Conservation (phyloP, 1,140 invertebrate genomes). For the Adoxophyes honmai region DNA sequence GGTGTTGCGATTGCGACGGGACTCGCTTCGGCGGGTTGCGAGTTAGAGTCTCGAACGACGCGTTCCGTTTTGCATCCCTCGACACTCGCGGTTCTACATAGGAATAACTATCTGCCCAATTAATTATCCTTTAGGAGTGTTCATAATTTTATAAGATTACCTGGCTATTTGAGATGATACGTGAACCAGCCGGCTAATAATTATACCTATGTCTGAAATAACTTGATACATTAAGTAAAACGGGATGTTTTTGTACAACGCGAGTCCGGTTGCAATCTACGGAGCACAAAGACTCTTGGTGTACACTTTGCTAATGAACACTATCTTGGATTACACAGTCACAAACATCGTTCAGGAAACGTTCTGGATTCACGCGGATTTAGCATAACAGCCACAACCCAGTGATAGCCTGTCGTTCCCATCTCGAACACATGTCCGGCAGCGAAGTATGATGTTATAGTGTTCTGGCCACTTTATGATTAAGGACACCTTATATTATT, state of each 20-base stretch:
- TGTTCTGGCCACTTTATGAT: slow-evolving; percentile 1
- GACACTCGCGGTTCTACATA: slow-evolving; percentile 8
- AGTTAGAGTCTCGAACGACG: slow-evolving; percentile 30
- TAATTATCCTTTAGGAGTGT: too few species aligned
- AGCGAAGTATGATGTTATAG: neutral
- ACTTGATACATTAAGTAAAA: slow-evolving; percentile 22
- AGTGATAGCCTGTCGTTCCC: slow-evolving; percentile 2
- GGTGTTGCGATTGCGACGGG: slow-evolving; percentile 68
- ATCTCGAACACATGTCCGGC: neutral
- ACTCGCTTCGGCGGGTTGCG: slow-evolving; percentile 43
- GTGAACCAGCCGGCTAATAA: neutral
- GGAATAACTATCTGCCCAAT: slow-evolving; percentile 1
- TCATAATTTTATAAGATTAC: too few species aligned
- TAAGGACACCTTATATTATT: slow-evolving; percentile 32
- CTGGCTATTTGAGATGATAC: too few species aligned
- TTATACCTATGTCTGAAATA: slow-evolving; percentile 8
- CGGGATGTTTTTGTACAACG: slow-evolving; percentile 30
- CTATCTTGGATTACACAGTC: slow-evolving; percentile 76
- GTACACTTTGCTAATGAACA: slow-evolving; percentile 76
- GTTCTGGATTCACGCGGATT: slow-evolving; percentile 12
- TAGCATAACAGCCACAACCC: slow-evolving; percentile 6
- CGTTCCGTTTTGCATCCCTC: slow-evolving; percentile 30
- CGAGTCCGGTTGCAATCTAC: slow-evolving; percentile 75
- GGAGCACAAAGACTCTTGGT: slow-evolving; percentile 77
- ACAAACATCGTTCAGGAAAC: slow-evolving; percentile 56